Conservation (phyloP, 2,888 invertebrate genomes). For the Achlya flavicornis region DNA sequence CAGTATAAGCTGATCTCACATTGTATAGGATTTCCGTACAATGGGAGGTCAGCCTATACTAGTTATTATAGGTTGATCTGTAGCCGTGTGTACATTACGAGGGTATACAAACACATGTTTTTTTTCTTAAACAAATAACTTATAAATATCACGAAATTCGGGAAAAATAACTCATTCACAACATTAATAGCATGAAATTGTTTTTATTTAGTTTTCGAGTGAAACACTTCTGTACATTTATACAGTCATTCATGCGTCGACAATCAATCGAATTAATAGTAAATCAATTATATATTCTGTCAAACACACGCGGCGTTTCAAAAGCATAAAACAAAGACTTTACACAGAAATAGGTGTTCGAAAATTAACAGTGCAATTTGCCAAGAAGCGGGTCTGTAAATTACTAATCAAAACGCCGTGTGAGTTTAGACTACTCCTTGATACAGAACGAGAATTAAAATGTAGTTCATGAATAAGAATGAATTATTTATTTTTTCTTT, state of each 20-base stretch:
- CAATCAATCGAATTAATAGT: background rate
- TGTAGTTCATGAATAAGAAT: background rate
- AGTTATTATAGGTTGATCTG: no score
- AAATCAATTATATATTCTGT: background rate
- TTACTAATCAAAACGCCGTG: background rate
- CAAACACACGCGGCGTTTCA: background rate
- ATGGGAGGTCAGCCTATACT: no score
- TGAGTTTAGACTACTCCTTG: background rate
- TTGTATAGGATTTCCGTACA: no score
- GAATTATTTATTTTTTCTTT: no score
- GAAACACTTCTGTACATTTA: slow-evolving; percentile 3
- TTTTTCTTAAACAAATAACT: background rate
- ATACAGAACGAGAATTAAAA: background rate
- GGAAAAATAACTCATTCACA: background rate
- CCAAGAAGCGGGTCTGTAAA: background rate
- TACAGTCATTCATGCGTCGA: background rate
- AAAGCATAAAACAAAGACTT: background rate
- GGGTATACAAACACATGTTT: no score
- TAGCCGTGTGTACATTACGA: no score
- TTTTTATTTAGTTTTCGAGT: background rate
- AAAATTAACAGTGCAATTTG: no score
- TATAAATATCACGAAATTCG: background rate
- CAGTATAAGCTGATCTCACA: no score
- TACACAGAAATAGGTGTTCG: no score
- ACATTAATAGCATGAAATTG: slow-evolving; percentile 6